Evolutionary conservation across 2,888 invertebrate genomes (phyloP).

Genomic region (Ceratothoa steindachneri): DNA sequence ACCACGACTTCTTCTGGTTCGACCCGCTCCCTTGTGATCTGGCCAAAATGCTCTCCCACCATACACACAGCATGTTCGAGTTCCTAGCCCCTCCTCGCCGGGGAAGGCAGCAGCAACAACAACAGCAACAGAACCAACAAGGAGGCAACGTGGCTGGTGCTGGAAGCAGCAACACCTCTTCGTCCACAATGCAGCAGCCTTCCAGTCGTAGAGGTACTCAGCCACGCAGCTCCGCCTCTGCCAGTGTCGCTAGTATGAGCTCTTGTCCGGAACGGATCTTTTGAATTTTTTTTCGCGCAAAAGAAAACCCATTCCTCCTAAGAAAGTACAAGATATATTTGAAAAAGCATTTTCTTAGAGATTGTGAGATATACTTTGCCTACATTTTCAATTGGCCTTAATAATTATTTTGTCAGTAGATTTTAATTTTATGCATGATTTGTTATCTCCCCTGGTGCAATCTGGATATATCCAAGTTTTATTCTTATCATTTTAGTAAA

Average conservation of each 20-base stretch:
- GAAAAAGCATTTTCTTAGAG: too few species aligned
- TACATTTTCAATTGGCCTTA: too few species aligned
- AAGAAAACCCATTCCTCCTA: too few species aligned
- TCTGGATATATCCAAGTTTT: too few species aligned
- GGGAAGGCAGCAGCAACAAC: slow-evolving; percentile 40
- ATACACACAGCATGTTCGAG: slow-evolving; percentile 91
- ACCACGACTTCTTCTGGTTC: slow-evolving; percentile 98
- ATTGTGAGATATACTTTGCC: too few species aligned
- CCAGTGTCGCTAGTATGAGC: slow-evolving; percentile 47
- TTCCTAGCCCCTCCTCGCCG: slow-evolving; percentile 75
- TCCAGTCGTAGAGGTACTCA: slow-evolving; percentile 28
- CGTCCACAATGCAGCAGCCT: background rate
- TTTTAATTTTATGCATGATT: too few species aligned
- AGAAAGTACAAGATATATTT: too few species aligned
- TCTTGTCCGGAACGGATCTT: slow-evolving; percentile 47
- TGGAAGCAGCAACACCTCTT: slow-evolving; percentile 9
- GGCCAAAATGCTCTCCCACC: slow-evolving; percentile 84
- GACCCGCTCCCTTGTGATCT: slow-evolving; percentile 92
- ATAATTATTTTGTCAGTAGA: too few species aligned
- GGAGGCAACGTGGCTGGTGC: background rate
- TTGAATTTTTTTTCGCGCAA: slow-evolving; percentile 13
- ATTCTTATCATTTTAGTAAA: too few species aligned
- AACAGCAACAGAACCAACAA: slow-evolving; percentile 24
- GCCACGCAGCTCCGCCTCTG: slow-evolving; percentile 30
- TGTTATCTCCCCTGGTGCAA: too few species aligned